Percentiles rank a stretch among this genome's conserved stretches.
phyloP scores from a whole-genome alignment of 2,113 vertebrate species.

The Xenopus borealis region DNA sequence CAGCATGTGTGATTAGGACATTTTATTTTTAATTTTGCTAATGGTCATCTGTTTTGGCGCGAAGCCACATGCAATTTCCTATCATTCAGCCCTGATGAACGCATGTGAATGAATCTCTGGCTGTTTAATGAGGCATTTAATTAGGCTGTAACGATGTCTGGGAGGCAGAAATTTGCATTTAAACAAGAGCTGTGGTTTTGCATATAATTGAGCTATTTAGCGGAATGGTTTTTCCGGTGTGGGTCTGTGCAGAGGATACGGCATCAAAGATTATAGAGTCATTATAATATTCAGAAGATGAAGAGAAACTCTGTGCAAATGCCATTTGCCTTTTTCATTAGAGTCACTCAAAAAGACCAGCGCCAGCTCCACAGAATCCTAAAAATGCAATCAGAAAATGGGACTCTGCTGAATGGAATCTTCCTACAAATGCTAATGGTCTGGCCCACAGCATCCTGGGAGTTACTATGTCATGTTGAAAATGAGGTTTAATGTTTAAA shows the following conservation, averaged over 20 bases:
- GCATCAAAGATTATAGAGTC: constrained; percentile 7
- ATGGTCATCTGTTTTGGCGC: constrained; percentile 11
- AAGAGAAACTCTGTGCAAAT: not conserved
- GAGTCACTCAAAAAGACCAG: not conserved
- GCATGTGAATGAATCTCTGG: constrained; percentile 21
- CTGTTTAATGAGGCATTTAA: constrained; percentile 36
- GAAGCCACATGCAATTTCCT: constrained; percentile 35
- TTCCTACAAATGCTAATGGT: too few species aligned
- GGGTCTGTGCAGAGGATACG: constrained; percentile 1
- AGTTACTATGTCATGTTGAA: too few species aligned
- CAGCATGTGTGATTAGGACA: constrained; percentile 40
- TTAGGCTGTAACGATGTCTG: not conserved
- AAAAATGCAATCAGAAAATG: too few species aligned
- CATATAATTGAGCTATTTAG: constrained; percentile 40
- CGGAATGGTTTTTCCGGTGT: constrained; percentile 18
- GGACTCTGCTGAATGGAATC: too few species aligned
- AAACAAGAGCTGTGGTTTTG: constrained; percentile 44
- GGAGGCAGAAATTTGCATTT: constrained; percentile 42
- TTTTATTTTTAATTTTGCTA: constrained; percentile 29
- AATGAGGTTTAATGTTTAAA: too few species aligned
- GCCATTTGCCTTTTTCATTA: constrained; percentile 13
- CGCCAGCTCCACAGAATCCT: too few species aligned
- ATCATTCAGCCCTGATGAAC: constrained; percentile 33
- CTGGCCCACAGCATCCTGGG: too few species aligned
- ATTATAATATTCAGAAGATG: constrained; percentile 3